phyloP scores from a whole-genome alignment of 2,113 vertebrate species.

The Petrocephalus microphthalmus region DNA sequence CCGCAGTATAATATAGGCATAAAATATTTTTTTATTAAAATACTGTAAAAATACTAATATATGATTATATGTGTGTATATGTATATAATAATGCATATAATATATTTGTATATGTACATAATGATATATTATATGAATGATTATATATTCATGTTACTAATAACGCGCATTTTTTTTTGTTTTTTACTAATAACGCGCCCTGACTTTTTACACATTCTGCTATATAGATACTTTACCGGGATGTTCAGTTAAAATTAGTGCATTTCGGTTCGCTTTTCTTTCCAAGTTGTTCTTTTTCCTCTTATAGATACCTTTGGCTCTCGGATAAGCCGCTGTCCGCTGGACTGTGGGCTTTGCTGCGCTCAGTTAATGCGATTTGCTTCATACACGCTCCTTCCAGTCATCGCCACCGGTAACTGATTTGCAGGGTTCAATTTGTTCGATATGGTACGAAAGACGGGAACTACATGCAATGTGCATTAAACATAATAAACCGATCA shows the following conservation, averaged over 20 bases:
- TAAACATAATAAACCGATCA: background rate
- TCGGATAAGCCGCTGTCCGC: conserved; percentile 20
- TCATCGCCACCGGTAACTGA: background rate
- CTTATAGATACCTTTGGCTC: background rate
- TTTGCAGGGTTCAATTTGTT: background rate
- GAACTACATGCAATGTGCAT: background rate
- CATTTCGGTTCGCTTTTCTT: background rate
- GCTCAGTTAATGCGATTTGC: conserved; percentile 30
- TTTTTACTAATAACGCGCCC: background rate
- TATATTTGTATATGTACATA: too few relatives aligned
- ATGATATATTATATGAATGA: too few relatives aligned
- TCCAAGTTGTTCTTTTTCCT: background rate
- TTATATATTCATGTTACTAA: background rate
- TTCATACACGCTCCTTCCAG: background rate
- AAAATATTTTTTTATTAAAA: background rate
- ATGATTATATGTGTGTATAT: background rate
- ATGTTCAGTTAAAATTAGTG: background rate
- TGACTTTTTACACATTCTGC: background rate
- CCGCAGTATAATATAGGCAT: background rate
- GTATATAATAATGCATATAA: too few relatives aligned
- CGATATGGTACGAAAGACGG: background rate
- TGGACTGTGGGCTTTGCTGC: conserved; percentile 54
- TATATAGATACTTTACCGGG: conserved; percentile 9
- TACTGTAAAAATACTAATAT: background rate
- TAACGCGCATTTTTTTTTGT: too few relatives aligned